phyloP scores from a whole-genome alignment of 2,888 invertebrate species.

The Pachycephus smyrnensis region DNA sequence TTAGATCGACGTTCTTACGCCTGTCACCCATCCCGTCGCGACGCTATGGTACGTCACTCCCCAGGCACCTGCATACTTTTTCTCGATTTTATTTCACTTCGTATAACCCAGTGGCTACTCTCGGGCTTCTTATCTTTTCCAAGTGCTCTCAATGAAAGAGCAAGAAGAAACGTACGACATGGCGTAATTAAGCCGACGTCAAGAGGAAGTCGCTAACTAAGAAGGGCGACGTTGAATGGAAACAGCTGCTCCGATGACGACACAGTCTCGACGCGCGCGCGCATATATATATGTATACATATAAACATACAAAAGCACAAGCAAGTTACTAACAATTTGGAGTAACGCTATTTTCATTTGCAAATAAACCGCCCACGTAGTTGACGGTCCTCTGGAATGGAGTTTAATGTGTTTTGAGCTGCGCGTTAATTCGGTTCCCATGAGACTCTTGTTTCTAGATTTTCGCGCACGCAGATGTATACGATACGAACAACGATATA shows the following conservation, averaged over 20 bases:
- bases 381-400: background rate
- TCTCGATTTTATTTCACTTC: background rate
- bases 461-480: slow-evolving; percentile 23
- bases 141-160: background rate
- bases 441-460: background rate
- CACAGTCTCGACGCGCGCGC: slow-evolving; percentile 41
- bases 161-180: background rate
- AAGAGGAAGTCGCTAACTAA: slow-evolving; percentile 59
- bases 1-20: too few relatives aligned
- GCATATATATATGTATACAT: background rate
- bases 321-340: slow-evolving; percentile 5
- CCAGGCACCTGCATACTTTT: background rate
- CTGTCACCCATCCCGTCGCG: background rate
- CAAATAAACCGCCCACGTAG: slow-evolving; percentile 47
- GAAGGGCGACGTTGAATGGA: slow-evolving; percentile 62
- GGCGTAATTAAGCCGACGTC: slow-evolving; percentile 7
- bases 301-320: slow-evolving; percentile 8
- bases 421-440: background rate
- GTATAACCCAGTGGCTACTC: background rate
- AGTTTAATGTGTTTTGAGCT: background rate
- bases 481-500: too few relatives aligned
- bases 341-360: slow-evolving; percentile 52
- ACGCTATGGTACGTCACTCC: background rate
- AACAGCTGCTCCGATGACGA: slow-evolving; percentile 64
- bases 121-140: background rate